Evolutionary conservation across 2,888 invertebrate genomes (phyloP).

Genomic region (Stenodera caucasica): DNA sequence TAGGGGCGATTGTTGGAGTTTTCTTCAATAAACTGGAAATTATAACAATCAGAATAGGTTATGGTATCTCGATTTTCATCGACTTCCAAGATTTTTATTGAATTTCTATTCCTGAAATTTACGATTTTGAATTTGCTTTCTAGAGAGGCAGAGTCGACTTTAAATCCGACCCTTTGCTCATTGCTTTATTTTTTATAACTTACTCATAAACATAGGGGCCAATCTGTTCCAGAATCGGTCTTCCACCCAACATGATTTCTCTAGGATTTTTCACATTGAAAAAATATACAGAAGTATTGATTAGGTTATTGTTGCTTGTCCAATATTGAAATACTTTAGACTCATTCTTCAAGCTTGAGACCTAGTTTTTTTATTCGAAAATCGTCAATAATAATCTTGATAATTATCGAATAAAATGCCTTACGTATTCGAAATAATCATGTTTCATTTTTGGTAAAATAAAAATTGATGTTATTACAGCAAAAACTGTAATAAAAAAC

Average conservation of each 20-base stretch:
- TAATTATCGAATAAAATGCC: background rate
- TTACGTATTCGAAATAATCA: background rate
- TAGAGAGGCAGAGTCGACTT: too few species aligned
- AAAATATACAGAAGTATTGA: too few species aligned
- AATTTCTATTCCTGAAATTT: background rate
- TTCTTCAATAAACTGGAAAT: background rate
- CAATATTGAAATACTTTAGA: background rate
- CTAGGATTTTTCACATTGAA: constrained; percentile 32
- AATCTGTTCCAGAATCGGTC: constrained; percentile 60
- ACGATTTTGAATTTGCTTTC: background rate
- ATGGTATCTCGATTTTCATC: constrained; percentile 4
- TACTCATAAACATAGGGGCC: constrained; percentile 58
- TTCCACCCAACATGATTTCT: constrained; percentile 59
- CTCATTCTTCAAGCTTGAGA: background rate
- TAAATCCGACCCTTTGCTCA: too few species aligned
- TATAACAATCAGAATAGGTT: background rate
- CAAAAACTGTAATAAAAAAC: background rate
- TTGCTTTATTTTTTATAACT: background rate
- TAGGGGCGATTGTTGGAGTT: background rate
- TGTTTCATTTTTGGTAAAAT: background rate
- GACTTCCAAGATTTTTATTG: background rate
- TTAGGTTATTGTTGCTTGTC: too few species aligned
- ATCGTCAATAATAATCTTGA: too few species aligned
- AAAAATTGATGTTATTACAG: background rate
- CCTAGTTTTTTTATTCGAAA: too few species aligned